Evolutionary conservation across 2,113 vertebrate species (phyloP), one percentile per base, ranked within the genome.

Genomic region (Aplodontia rufa): DNA sequence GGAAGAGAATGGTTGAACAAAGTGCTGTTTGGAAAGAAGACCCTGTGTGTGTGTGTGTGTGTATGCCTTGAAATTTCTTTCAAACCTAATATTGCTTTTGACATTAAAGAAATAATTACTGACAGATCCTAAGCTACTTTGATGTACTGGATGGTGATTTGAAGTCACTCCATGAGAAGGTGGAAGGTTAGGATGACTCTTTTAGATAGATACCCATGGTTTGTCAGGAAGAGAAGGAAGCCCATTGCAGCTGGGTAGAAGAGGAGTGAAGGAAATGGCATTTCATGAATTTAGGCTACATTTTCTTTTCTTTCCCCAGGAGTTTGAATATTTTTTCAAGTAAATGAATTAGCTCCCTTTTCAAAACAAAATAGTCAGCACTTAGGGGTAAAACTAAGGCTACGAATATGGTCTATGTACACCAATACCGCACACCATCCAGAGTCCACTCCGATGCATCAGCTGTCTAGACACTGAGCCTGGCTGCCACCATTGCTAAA

Each of bases 21-120:
- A 90, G n/a, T 78, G 86, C 53, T 71, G 2, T 69, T 88, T 89
- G 22, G 51, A 76, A 92, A 95, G 75, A 93, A 79, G 8, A 79
- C 42, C 28, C 8, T 8, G 9, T 28, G 32, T 53, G 47, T 24
- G 32, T 7, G n/a, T 53, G 19, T 24, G 7, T 24, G 69, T 42
- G 26, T 40, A 24, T 10, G 5, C 20, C 4, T 47, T 32, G 12
- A n/a, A 79, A 2, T 53, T 81, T 87, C 37, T 93, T 96, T 83
- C 19, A 53, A 72, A 74, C 5, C 10, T 72, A 72, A 58, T 90
- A 55, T 66, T 49, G 45, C 7, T 5, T 87, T 72, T 87, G n/a
- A 24, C 62, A 32, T 69, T 75, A 76, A 53, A 88, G n/a, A n/a
- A 95, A 49, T 45, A 71, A 88, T 47, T 68, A 3, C 75, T 76